These are phyloP conservation scores for Mobula birostris DNA, from an alignment of 2,113 vertebrate genomes.

Conservation along the genomic window DNA sequence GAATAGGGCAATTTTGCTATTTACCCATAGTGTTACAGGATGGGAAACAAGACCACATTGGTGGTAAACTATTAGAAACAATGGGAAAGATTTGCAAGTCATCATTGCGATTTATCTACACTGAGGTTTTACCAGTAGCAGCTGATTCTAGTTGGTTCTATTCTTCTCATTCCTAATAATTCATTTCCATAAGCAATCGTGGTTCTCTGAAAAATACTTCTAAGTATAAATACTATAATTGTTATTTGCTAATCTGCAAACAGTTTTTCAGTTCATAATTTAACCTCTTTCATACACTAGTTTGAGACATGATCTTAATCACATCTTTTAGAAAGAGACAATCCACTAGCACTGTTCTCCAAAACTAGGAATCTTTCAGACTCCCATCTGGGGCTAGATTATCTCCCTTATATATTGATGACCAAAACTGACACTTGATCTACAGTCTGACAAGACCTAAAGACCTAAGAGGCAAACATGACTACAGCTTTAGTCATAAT, in stretches of 20 bases:
- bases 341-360: not conserved
- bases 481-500: not conserved
- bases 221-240: not conserved
- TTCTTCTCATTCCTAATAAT: not conserved
- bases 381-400: not conserved
- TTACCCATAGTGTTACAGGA: not conserved
- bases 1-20: not conserved
- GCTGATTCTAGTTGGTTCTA: not conserved
- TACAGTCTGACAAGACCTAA: not conserved
- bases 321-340: not conserved
- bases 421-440: not conserved
- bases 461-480: not conserved
- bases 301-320: not conserved
- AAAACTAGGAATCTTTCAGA: not conserved
- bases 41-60: not conserved
- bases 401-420: not conserved
- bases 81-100: too few relatives aligned
- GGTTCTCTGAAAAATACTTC: not conserved
- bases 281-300: not conserved
- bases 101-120: not conserved
- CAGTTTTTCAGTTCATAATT: not conserved
- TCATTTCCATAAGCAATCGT: not conserved
- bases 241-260: not conserved
- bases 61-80: not conserved
- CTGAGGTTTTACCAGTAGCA: not conserved